Percentiles rank a stretch among this genome's conserved stretches.
Evolutionary conservation across 2,113 vertebrate genomes (phyloP).

Genomic region (Halichoerus grypus): DNA sequence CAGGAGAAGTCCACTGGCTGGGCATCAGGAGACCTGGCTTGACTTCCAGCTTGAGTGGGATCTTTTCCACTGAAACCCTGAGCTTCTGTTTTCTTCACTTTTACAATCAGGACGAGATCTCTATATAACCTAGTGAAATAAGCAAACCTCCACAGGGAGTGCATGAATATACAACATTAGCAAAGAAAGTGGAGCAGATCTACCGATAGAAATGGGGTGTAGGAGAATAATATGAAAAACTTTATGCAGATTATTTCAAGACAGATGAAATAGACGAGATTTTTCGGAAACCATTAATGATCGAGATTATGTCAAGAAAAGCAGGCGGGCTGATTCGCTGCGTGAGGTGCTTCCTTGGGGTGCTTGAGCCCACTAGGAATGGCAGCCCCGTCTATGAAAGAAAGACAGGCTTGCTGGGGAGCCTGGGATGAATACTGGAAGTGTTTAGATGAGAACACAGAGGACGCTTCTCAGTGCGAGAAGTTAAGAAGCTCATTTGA

Average conservation of each 20-base stretch:
- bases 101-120: background rate
- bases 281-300: background rate
- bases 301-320: background rate
- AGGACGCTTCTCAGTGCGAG: conserved; percentile 87
- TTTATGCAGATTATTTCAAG: background rate
- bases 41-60: background rate
- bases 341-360: too few species aligned
- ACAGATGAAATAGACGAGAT: background rate
- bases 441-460: conserved; percentile 91
- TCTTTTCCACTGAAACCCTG: background rate
- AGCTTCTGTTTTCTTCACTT: background rate
- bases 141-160: background rate
- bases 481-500: conserved; percentile 89
- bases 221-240: background rate
- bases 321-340: too few species aligned
- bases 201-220: background rate
- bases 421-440: conserved; percentile 94
- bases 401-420: conserved; percentile 93
- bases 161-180: background rate
- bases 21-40: too few species aligned
- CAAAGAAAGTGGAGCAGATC: background rate
- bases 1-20: background rate
- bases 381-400: conserved; percentile 91
- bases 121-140: background rate
- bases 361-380: conserved; percentile 78